These are phyloP conservation scores for Lateolabrax maculatus DNA, from an alignment of 2,797 vertebrate species.

Conservation along the genomic window DNA sequence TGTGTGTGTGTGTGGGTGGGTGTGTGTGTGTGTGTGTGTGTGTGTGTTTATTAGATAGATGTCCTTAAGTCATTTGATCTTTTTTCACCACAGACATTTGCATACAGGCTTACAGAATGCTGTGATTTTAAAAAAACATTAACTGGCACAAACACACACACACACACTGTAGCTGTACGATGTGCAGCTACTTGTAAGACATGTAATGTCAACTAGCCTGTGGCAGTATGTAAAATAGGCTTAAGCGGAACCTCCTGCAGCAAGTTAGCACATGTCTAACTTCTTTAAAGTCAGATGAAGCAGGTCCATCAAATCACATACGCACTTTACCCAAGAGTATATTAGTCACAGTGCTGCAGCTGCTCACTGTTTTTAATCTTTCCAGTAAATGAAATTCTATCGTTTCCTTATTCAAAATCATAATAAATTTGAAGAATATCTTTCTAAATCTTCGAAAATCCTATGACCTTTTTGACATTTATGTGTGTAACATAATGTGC, in stretches of 20 bases:
- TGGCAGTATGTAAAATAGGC: slow-evolving; percentile 74
- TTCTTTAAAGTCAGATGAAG: slow-evolving; percentile 62
- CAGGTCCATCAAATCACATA: slow-evolving; percentile 59
- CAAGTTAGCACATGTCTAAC: slow-evolving; percentile 72
- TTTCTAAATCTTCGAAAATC: slow-evolving; percentile 2
- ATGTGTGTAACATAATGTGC: background rate
- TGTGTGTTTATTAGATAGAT: slow-evolving; percentile 59
- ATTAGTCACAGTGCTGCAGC: slow-evolving; percentile 38
- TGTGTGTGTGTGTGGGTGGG: slow-evolving; percentile 6
- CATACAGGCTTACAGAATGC: slow-evolving; percentile 31
- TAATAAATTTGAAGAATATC: background rate
- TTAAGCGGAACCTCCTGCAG: slow-evolving; percentile 63
- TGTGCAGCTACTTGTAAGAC: slow-evolving; percentile 80
- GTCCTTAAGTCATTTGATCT: slow-evolving; percentile 50
- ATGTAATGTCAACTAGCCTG: slow-evolving; percentile 72
- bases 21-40: slow-evolving; percentile 1
- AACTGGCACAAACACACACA: slow-evolving; percentile 6
- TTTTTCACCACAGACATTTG: slow-evolving; percentile 35
- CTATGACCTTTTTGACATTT: slow-evolving; percentile 14
- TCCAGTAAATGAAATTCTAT: background rate
- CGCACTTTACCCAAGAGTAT: slow-evolving; percentile 36
- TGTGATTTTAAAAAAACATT: no score
- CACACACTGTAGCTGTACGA: slow-evolving; percentile 34
- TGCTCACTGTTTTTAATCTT: slow-evolving; percentile 23
- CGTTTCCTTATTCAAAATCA: slow-evolving; percentile 13